Base-by-base conservation (phyloP, 2,888 invertebrate species). In the Sarcophaga carnaria region DNA sequence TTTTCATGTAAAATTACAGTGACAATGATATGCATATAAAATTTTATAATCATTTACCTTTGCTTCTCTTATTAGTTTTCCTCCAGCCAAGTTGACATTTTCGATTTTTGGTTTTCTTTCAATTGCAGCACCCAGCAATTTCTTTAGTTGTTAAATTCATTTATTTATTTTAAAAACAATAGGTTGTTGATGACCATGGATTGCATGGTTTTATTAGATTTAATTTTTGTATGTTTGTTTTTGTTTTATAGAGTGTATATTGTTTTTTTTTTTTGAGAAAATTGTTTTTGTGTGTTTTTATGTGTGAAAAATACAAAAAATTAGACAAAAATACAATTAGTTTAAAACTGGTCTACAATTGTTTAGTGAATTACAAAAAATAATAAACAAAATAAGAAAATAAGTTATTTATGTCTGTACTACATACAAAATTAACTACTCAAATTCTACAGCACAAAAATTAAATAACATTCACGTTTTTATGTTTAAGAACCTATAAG, bases 91-190 rank as follows among this genome's bases (percentile, higher is more conserved):
- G 95, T 99, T 99, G 93, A 99, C 97, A 93, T 97, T 97, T 94
- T 99, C 99, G 92, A 99, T 97, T 94, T 97, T 97, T 91, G 97
- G 97, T 90, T 97, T 98, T 93, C 98, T 96, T 94, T 99, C 99
- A 92, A 98, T 97, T 89, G 98, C 97, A 93, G 96, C 96, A 92
- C 97, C 98, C 94, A 99, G 97, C 94, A 98, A 96, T 93, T 96
- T 97, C 99, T 99, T 83, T 85, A 78, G 89, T 89, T 88, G 75
- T 88, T 87, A 88, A 88, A 87, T n/a, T 87, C 85, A 90, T 89
- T 88, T 89, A 90, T 88, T 88, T 87, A 88, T 84, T 72, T 83
- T 66, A 80, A 74, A 78, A 74, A 79, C 88, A 83, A 80, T 75
- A 80, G 67, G 62, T 74, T 85, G 85, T 81, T 85, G 83, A 77